These are phyloP conservation scores for Tineola bisselliella DNA, from an alignment of 2,888 invertebrate genomes.

Conservation along the genomic window DNA sequence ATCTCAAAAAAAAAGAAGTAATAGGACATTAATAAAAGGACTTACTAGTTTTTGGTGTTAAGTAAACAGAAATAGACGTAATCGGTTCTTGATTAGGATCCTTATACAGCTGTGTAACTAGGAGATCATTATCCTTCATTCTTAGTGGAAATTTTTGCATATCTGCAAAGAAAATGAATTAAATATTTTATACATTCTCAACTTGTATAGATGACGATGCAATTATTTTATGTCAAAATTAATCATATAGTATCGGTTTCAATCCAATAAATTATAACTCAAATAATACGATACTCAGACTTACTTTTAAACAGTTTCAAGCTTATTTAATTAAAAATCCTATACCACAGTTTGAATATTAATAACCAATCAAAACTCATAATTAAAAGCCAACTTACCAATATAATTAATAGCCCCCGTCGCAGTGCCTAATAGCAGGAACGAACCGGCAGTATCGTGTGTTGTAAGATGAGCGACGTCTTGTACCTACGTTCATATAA, in stretches of 20 bases:
- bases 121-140: slow-evolving; percentile 98
- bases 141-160: slow-evolving; percentile 99
- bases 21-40: too few species aligned
- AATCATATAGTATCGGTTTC: too few species aligned
- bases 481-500: slow-evolving; percentile 70
- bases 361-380: neutral
- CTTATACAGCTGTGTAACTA: slow-evolving; percentile 95
- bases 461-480: slow-evolving; percentile 95
- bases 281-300: too few species aligned
- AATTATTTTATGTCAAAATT: too few species aligned
- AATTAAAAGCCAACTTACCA: slow-evolving; percentile 65
- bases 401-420: slow-evolving; percentile 98
- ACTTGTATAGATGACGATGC: too few species aligned
- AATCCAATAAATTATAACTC: too few species aligned
- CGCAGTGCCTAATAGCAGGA: slow-evolving; percentile 92
- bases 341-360: neutral
- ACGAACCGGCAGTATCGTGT: slow-evolving; percentile 96
- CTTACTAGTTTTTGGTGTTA: slow-evolving; percentile 99
- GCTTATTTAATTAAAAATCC: neutral
- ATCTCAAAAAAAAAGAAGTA: too few species aligned
- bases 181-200: neutral
- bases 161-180: slow-evolving; percentile 67
- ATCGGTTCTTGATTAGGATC: slow-evolving; percentile 96
- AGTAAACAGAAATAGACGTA: slow-evolving; percentile 96
- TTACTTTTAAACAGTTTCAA: too few species aligned